Evolutionary conservation across 2,888 invertebrate genomes (phyloP).

Genomic region (Noctua janthe): DNA sequence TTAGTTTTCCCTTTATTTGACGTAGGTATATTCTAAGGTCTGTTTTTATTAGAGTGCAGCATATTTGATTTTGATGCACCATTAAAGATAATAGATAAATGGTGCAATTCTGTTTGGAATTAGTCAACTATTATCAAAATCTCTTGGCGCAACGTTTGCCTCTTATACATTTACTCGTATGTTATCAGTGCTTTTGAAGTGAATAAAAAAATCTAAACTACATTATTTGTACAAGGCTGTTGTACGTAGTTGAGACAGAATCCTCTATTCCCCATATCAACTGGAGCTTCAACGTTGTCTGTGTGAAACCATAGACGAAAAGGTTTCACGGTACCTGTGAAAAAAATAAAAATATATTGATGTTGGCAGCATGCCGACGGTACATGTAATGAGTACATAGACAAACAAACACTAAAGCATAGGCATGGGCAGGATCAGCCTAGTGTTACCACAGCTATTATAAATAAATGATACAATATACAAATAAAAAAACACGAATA

Average conservation of each 20-base stretch:
- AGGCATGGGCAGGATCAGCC: background rate
- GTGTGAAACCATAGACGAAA: conserved; percentile 95
- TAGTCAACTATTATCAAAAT: background rate
- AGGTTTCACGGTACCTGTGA: conserved; percentile 94
- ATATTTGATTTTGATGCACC: background rate
- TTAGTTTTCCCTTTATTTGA: background rate
- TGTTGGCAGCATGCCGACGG: background rate
- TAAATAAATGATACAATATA: too few species aligned
- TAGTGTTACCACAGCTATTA: background rate
- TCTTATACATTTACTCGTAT: background rate
- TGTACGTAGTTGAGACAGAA: conserved; percentile 96
- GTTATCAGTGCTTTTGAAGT: background rate
- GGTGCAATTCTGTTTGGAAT: background rate
- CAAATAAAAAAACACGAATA: too few species aligned
- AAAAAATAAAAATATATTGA: background rate
- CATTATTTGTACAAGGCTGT: conserved; percentile 94
- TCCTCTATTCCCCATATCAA: conserved; percentile 94
- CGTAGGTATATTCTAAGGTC: background rate
- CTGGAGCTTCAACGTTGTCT: conserved; percentile 94
- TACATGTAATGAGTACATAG: background rate
- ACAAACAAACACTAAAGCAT: background rate
- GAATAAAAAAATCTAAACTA: conserved; percentile 55
- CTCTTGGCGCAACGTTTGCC: background rate
- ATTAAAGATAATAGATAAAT: background rate
- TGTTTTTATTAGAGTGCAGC: background rate